These are phyloP conservation scores for Formica exsecta DNA, from an alignment of 1,140 invertebrate genomes.

Conservation along the genomic window DNA sequence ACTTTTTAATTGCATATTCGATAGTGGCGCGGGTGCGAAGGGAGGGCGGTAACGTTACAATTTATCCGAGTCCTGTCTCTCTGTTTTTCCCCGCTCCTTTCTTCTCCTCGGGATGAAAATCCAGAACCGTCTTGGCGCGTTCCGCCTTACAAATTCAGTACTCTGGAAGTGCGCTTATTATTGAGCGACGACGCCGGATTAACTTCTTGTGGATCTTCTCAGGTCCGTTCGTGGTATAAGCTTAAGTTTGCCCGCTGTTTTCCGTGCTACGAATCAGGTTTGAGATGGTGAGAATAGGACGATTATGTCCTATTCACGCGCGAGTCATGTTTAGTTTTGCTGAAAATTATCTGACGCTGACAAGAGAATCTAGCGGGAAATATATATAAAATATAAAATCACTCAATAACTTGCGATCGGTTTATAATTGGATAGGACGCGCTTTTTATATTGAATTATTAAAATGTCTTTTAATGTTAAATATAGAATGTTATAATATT, in stretches of 20 bases:
- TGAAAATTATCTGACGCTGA: conserved; percentile 9
- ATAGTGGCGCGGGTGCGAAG: conserved; percentile 73
- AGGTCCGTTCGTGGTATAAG: conserved; percentile 22
- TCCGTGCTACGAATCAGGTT: conserved; percentile 33
- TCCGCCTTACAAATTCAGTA: conserved; percentile 75
- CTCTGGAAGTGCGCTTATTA: conserved; percentile 78
- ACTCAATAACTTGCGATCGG: neutral
- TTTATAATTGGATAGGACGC: neutral
- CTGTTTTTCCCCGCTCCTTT: conserved; percentile 18
- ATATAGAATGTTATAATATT: too few species aligned
- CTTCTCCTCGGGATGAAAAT: conserved; percentile 19
- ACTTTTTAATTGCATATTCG: conserved; percentile 85
- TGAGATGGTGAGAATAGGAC: conserved; percentile 47
- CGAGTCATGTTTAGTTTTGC: conserved; percentile 35
- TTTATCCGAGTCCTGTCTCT: conserved; percentile 74
- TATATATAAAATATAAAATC: neutral
- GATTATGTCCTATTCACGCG: conserved; percentile 43
- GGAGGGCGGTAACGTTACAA: conserved; percentile 70
- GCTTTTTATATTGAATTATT: neutral
- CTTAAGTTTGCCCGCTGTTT: conserved; percentile 49
- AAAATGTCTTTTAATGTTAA: neutral
- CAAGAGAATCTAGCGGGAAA: neutral
- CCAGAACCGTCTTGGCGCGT: conserved; percentile 30
- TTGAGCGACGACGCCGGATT: conserved; percentile 77
- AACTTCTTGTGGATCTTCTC: conserved; percentile 71